Conservation (phyloP, 2,888 invertebrate genomes). For the Sylvicola cinctus region DNA sequence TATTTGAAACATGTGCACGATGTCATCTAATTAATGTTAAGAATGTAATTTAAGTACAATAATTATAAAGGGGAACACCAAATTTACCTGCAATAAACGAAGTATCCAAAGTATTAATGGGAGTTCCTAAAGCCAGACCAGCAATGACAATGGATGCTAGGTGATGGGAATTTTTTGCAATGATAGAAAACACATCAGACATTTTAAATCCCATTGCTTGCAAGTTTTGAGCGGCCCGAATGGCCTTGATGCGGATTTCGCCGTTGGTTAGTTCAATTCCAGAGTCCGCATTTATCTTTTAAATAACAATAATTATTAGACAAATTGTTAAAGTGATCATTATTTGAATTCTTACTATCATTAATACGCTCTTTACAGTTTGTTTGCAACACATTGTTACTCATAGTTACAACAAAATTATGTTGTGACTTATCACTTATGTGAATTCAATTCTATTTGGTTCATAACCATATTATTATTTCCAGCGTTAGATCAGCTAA, state of each 20-base stretch:
- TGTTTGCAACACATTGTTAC: too few species aligned
- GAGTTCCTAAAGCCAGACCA: background rate
- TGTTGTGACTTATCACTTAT: too few species aligned
- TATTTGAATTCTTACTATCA: too few species aligned
- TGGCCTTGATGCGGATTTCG: conserved; percentile 1
- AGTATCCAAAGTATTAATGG: conserved; percentile 4
- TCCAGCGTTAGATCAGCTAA: too few species aligned
- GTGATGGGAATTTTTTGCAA: background rate
- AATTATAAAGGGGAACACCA: background rate
- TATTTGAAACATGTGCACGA: conserved; percentile 3
- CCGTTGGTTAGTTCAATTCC: conserved; percentile 3
- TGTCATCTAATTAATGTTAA: conserved; percentile 3
- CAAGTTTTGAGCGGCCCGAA: conserved; percentile 5
- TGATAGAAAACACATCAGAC: background rate
- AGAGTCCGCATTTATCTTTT: conserved; percentile 4
- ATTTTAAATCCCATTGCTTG: conserved; percentile 8
- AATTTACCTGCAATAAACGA: conserved; percentile 9
- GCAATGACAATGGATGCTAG: conserved; percentile 3
- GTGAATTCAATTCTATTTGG: too few species aligned
- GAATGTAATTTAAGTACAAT: background rate
- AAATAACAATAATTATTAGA: background rate
- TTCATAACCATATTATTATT: too few species aligned
- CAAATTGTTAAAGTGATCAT: background rate
- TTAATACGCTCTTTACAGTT: too few species aligned
- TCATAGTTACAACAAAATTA: too few species aligned